Conservation (phyloP, 2,888 invertebrate genomes). For the Carpatolechia fugitivella region DNA sequence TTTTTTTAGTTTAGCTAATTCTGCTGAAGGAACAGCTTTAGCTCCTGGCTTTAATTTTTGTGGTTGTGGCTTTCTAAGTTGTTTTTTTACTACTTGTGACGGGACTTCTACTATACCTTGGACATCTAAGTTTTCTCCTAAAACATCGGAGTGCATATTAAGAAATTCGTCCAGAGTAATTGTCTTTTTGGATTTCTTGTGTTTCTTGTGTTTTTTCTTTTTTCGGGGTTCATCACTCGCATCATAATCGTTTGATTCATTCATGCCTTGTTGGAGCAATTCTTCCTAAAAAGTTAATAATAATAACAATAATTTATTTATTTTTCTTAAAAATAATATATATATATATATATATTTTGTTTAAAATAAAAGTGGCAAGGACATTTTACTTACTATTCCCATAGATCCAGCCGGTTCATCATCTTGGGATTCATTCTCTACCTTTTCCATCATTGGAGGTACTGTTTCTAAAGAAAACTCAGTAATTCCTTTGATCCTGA, state of each 20-base stretch:
- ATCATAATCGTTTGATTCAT: conserved; percentile 42
- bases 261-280: conserved; percentile 60
- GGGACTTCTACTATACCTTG: conserved; percentile 73
- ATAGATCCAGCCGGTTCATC: conserved; percentile 40
- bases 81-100: conserved; percentile 56
- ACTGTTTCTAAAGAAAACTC: conserved; percentile 69
- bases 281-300: conserved; percentile 50
- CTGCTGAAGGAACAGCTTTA: conserved; percentile 39
- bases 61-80: conserved; percentile 43
- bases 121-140: conserved; percentile 68
- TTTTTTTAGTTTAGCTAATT: conserved; percentile 62
- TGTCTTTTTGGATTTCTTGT: conserved; percentile 67
- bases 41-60: conserved; percentile 26
- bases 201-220: conserved; percentile 60
- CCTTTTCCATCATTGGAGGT: conserved; percentile 63
- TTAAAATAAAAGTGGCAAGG: neutral
- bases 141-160: conserved; percentile 73
- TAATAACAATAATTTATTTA: neutral
- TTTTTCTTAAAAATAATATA: neutral
- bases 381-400: conserved; percentile 48
- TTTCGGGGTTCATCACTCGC: conserved; percentile 25
- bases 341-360: neutral
- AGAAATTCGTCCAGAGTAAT: conserved; percentile 73
- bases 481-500: conserved; percentile 47
- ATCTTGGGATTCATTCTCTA: conserved; percentile 42